phyloP scores from a whole-genome alignment of 2,797 vertebrate genomes.

The Alca torda region DNA sequence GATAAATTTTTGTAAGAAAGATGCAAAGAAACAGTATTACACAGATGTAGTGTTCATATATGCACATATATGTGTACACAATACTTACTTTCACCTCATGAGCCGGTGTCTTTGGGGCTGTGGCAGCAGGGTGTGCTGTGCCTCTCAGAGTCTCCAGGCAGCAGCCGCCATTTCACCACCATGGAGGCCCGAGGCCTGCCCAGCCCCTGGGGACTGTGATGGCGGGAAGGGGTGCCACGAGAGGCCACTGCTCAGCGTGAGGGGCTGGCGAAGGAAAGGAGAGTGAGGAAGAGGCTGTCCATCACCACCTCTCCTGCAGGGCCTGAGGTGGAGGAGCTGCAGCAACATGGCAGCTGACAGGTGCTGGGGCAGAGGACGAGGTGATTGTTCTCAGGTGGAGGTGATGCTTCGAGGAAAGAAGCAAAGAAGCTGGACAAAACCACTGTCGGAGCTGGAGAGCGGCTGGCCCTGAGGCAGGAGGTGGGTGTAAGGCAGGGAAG shows the following conservation, averaged over 20 bases:
- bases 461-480: neutral
- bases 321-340: neutral
- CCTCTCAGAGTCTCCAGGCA: neutral
- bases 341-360: neutral
- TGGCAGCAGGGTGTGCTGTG: accelerated
- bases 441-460: accelerated
- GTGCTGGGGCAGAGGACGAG: accelerated
- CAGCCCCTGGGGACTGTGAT: neutral
- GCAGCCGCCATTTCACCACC: neutral
- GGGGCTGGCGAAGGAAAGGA: neutral
- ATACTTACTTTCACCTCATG: accelerated
- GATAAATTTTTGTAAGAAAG: neutral
- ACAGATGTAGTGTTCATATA: too few relatives aligned
- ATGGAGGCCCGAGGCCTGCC: accelerated
- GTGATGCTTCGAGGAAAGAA: neutral
- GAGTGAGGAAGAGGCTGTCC: neutral
- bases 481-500: neutral
- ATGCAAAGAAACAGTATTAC: neutral
- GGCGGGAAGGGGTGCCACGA: neutral
- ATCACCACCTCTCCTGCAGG: accelerated
- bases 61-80: too few relatives aligned
- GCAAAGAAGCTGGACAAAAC: neutral
- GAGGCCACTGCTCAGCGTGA: accelerated
- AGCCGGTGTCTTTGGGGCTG: neutral
- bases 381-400: neutral